A percentile compares a stretch with the other conserved stretches of the same genome.
These are phyloP conservation scores for Orycteropus afer DNA, from an alignment of 2,113 vertebrate genomes.

Conservation along the genomic window DNA sequence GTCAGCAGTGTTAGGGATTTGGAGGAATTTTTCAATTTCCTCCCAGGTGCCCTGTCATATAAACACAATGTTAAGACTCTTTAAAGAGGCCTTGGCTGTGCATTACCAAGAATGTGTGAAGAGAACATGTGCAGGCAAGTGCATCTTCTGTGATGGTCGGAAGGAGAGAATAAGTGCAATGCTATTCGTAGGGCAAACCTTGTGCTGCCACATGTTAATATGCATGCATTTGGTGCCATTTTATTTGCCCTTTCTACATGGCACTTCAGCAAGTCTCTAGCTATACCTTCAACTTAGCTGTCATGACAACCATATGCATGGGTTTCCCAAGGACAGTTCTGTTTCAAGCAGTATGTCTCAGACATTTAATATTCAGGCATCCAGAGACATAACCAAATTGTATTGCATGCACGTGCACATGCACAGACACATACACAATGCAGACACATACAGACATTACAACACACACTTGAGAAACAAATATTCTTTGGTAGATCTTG, in stretches of 20 bases:
- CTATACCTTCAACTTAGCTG: neutral
- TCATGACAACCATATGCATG: neutral
- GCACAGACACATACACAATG: too few relatives aligned
- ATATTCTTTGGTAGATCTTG: neutral
- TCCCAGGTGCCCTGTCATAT: neutral
- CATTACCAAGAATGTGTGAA: constrained; percentile 67
- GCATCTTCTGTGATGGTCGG: neutral
- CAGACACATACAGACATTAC: neutral
- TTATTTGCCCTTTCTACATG: constrained; percentile 74
- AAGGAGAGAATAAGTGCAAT: neutral
- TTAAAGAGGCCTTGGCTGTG: neutral
- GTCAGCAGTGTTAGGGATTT: neutral
- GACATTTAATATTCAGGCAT: neutral
- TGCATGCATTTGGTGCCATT: constrained; percentile 50
- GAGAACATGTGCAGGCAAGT: neutral
- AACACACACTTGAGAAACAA: neutral
- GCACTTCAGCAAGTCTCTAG: neutral
- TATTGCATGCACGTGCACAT: neutral
- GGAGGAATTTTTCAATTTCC: constrained; percentile 41
- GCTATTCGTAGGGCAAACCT: neutral
- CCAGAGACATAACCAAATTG: neutral
- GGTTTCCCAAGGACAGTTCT: neutral
- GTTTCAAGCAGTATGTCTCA: neutral
- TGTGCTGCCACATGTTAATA: neutral
- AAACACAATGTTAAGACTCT: constrained; percentile 1